Conservation (phyloP, 2,888 invertebrate genomes). For the Pseudococcus longispinus region DNA sequence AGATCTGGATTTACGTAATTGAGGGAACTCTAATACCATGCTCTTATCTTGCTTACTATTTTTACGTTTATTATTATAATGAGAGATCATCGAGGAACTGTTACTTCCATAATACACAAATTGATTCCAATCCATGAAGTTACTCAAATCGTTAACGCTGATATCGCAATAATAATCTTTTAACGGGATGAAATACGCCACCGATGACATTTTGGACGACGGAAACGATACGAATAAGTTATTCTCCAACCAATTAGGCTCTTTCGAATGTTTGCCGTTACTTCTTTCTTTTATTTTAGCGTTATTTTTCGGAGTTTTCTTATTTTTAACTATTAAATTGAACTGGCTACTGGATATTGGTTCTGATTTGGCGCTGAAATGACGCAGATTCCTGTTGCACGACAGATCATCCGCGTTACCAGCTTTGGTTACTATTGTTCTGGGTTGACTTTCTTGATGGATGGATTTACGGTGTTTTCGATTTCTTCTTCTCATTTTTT, state of each 20-base stretch:
- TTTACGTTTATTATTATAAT: slow-evolving; percentile 1
- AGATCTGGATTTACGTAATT: slow-evolving; percentile 22
- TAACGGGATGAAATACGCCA: slow-evolving; percentile 35
- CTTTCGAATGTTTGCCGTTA: neutral
- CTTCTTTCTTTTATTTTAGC: neutral
- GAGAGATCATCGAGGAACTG: slow-evolving; percentile 28
- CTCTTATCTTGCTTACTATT: slow-evolving; percentile 20
- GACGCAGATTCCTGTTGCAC: slow-evolving; percentile 1
- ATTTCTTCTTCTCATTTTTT: neutral
- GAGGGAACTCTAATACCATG: slow-evolving; percentile 35
- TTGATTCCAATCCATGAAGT: slow-evolving; percentile 6
- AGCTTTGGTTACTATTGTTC: neutral
- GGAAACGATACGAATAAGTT: neutral
- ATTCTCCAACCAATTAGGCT: slow-evolving; percentile 29
- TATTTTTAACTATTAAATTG: neutral
- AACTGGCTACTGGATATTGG: slow-evolving; percentile 30
- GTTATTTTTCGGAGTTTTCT: neutral
- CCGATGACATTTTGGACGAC: neutral
- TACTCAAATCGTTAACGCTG: neutral
- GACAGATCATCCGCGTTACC: neutral
- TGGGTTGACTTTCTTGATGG: neutral
- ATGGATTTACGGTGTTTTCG: slow-evolving; percentile 28
- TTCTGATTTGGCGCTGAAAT: slow-evolving; percentile 25
- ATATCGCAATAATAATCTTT: neutral
- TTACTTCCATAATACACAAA: slow-evolving; percentile 36